Evolutionary conservation across 2,113 vertebrate species (phyloP).

Genomic region (Manacus vitellinus): DNA sequence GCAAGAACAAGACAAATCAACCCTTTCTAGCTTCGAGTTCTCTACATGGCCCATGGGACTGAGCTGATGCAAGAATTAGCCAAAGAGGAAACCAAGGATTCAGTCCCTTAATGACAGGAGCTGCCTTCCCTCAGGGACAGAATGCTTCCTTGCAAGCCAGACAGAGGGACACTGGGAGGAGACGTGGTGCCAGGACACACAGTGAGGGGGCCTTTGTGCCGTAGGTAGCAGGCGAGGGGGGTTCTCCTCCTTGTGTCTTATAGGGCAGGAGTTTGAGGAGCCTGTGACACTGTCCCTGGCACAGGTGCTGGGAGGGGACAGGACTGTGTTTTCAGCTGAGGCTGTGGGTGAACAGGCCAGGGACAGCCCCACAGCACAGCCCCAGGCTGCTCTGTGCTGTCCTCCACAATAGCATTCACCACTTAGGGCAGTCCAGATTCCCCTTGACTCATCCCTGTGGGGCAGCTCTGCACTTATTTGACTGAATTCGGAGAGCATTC

Average conservation of each 20-base stretch:
- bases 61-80: slow-evolving; percentile 16
- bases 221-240: background rate
- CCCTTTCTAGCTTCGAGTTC: slow-evolving; percentile 40
- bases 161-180: background rate
- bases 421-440: background rate
- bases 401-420: background rate
- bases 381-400: background rate
- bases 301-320: background rate
- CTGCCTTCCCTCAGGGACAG: slow-evolving; percentile 19
- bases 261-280: background rate
- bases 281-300: background rate
- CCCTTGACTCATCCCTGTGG: background rate
- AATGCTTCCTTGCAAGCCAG: background rate
- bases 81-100: background rate
- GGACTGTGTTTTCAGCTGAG: background rate
- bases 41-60: background rate
- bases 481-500: background rate
- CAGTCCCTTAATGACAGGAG: slow-evolving; percentile 6
- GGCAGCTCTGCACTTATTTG: background rate
- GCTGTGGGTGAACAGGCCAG: background rate
- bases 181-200: background rate
- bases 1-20: slow-evolving; percentile 29
- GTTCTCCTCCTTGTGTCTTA: background rate
- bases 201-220: background rate
- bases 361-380: background rate